Conservation (phyloP, 2,113 vertebrate genomes). For the Petromus typicus region DNA sequence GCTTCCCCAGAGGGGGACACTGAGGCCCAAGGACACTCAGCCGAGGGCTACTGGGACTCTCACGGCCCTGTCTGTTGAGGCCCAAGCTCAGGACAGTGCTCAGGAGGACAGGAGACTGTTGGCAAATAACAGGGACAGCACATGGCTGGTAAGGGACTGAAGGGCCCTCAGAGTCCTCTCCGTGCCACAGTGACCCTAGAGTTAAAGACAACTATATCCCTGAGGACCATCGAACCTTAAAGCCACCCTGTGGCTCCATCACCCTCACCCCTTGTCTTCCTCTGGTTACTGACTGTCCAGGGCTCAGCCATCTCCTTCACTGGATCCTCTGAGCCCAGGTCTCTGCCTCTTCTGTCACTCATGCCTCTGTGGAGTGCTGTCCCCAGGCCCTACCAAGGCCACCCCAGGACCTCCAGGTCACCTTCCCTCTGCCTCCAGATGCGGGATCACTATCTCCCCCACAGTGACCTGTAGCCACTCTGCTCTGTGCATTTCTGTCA, state of each 20-base stretch:
- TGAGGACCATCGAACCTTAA: neutral
- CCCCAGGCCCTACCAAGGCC: neutral
- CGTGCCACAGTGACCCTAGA: neutral
- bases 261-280: neutral
- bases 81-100: neutral
- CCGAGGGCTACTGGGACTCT: neutral
- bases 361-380: neutral
- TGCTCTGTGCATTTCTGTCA: neutral
- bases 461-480: neutral
- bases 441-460: neutral
- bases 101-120: neutral
- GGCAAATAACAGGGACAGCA: neutral
- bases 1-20: neutral
- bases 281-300: neutral
- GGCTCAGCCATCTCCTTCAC: neutral
- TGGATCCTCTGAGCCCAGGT: neutral
- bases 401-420: accelerated
- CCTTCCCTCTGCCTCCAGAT: accelerated
- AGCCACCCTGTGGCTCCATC: neutral
- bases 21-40: neutral
- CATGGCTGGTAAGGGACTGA: neutral
- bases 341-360: neutral
- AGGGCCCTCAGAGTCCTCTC: neutral
- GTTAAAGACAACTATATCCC: neutral
- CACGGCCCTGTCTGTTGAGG: neutral